Evolutionary conservation across 2,888 invertebrate genomes (phyloP), one percentile per base, ranked within the genome.

Genomic region (Drosophila neotestacea): DNA sequence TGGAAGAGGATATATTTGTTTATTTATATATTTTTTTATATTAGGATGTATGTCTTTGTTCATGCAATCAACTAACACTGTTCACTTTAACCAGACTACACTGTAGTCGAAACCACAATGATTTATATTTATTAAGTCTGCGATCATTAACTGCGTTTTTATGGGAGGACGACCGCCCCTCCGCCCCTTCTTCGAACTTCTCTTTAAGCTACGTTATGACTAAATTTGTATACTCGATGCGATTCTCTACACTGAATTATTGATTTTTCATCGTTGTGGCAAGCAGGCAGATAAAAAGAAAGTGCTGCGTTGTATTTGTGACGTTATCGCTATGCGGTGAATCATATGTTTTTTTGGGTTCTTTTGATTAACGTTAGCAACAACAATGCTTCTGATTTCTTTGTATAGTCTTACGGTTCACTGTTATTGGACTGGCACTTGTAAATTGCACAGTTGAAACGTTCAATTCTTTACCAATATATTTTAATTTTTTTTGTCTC

Each of bases 291-390:
- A 62, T 62, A 48, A 56, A 68, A 77, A 66, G 82, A 84, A 84
- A 87, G 75, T 84, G 87, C 82, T 84, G 67, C 82, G 87, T 84
- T 75, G 82, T 58, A 55, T 27, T 13, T 6, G 9, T 11, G 4
- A 0, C 7, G 7, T 13, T 54, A 42, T 27, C 10, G 36, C 13
- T 42, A 4, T 6, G 32, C 54, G 6, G 16, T 61, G 46, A 11
- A 36, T 50, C 6, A 6, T n/a, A 9, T 10, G 1, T 6, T 27
- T 34, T 4, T 22, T 22, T 22, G 22, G 6, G 0, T 27, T 32
- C n/a, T 42, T 4, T 22, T 36, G n/a, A 5, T 34, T 38, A 6
- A n/a, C 30, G 7, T 1, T 22, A 13, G 28, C 13, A 30, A n/a
- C 38, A 42, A 4, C 6, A 6, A 10, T 4, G 27, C 38, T 6